A percentile compares a stretch with the other conserved stretches of the same genome.
Conservation (phyloP, 2,797 vertebrate species). For the Enteromius radiatus region DNA sequence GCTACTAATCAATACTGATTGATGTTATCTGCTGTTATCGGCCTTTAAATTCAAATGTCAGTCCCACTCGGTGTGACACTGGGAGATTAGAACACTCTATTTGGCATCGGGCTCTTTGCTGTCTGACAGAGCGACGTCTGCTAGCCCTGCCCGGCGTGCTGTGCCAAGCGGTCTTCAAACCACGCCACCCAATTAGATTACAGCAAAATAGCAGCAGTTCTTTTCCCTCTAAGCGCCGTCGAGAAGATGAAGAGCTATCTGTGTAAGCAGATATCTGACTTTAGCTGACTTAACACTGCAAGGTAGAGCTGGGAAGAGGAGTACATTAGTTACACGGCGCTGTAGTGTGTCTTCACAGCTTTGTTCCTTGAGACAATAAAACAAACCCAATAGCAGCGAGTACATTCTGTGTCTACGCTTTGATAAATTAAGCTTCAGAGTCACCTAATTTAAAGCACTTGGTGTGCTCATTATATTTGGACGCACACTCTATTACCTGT, state of each 20-base stretch:
- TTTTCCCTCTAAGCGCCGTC: constrained; percentile 29
- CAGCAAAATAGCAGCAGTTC: constrained; percentile 64
- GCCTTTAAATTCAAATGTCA: constrained; percentile 80
- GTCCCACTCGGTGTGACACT: constrained; percentile 68
- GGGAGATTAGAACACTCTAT: constrained; percentile 71
- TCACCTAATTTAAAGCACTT: neutral
- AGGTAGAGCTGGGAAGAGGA: constrained; percentile 21
- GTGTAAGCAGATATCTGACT: constrained; percentile 24
- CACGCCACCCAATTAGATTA: constrained; percentile 65
- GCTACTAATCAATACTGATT: constrained; percentile 73
- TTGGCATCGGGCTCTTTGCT: constrained; percentile 66
- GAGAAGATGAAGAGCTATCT: constrained; percentile 51
- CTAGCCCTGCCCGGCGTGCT: constrained; percentile 63
- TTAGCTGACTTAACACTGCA: constrained; percentile 34
- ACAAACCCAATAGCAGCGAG: neutral
- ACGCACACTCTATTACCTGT: neutral
- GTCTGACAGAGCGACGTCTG: constrained; percentile 64
- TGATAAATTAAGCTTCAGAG: neutral
- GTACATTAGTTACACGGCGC: neutral
- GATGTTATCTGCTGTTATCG: constrained; percentile 76
- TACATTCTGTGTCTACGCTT: constrained; percentile 22
- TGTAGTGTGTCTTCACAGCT: constrained; percentile 6
- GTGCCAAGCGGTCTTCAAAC: constrained; percentile 69
- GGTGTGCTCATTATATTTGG: constrained; percentile 21
- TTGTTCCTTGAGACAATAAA: constrained; percentile 17